Evolutionary conservation across 2,113 vertebrate genomes (phyloP).

Genomic region (Azemiops feae): DNA sequence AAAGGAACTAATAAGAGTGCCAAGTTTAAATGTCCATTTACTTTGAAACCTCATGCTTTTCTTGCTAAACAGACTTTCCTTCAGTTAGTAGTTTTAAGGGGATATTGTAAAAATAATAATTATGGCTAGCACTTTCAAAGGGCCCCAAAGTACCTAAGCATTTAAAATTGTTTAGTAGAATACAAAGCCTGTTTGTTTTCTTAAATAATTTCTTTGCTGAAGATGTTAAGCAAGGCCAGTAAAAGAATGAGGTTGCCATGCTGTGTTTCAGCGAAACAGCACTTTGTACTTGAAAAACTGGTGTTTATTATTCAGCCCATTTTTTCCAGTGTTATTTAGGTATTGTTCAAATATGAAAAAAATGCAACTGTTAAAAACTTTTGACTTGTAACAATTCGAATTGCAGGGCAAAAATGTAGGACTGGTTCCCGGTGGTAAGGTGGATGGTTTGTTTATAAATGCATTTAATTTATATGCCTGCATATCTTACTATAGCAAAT

Average conservation of each 20-base stretch:
- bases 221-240: not conserved
- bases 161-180: not conserved
- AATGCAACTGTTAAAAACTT: not conserved
- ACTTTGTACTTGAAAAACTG: not conserved
- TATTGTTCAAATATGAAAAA: not conserved
- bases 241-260: not conserved
- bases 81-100: conserved; percentile 21
- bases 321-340: not conserved
- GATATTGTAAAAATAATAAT: conserved; percentile 35
- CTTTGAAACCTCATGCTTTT: not conserved
- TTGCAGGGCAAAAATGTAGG: not conserved
- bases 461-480: not conserved
- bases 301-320: not conserved
- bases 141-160: conserved; percentile 10
- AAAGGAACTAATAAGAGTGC: not conserved
- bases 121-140: not conserved
- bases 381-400: too few species aligned
- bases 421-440: not conserved
- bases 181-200: not conserved
- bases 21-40: conserved; percentile 1
- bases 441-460: not conserved
- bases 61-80: conserved; percentile 21
- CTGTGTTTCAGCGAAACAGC: not conserved
- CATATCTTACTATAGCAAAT: not conserved
- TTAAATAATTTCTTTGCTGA: conserved; percentile 7